Evolutionary conservation across 2,888 invertebrate species (phyloP).

Genomic region (Tetrapedia diversipes): DNA sequence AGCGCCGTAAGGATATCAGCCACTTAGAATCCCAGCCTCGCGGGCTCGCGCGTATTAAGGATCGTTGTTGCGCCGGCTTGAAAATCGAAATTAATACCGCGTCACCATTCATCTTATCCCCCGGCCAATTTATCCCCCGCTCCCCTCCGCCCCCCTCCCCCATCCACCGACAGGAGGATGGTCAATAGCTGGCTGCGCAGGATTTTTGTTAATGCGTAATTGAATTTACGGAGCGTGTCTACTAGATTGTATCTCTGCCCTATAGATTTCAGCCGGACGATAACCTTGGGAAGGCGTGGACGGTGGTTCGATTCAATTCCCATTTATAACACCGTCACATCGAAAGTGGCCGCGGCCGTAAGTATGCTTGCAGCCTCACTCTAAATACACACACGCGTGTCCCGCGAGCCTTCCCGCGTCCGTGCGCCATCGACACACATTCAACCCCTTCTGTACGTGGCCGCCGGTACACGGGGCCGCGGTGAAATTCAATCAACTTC

Average conservation of each 20-base stretch:
- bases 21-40: constrained; percentile 17
- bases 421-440: constrained; percentile 38
- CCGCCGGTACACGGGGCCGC: constrained; percentile 56
- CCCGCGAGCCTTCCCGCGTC: constrained; percentile 15
- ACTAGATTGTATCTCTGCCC: constrained; percentile 76
- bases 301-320: constrained; percentile 76
- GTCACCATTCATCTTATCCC: constrained; percentile 67
- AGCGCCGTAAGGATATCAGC: background rate
- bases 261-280: constrained; percentile 74
- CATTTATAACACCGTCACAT: constrained; percentile 77
- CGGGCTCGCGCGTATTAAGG: constrained; percentile 41
- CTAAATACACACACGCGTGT: constrained; percentile 59
- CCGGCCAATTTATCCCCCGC: constrained; percentile 55
- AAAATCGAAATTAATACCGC: constrained; percentile 65
- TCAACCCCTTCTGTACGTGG: constrained; percentile 30
- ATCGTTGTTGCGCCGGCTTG: constrained; percentile 38
- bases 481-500: constrained; percentile 74
- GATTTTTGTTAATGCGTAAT: constrained; percentile 79
- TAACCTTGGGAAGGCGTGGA: constrained; percentile 77
- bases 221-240: constrained; percentile 78
- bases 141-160: constrained; percentile 18
- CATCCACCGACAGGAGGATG: background rate
- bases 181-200: constrained; percentile 53
- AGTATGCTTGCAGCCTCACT: constrained; percentile 66
- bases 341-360: constrained; percentile 71